Percentiles rank a stretch among this genome's conserved stretches.
Conservation (phyloP, 1,140 invertebrate species). For the Phymorhynchus buccinoides region DNA sequence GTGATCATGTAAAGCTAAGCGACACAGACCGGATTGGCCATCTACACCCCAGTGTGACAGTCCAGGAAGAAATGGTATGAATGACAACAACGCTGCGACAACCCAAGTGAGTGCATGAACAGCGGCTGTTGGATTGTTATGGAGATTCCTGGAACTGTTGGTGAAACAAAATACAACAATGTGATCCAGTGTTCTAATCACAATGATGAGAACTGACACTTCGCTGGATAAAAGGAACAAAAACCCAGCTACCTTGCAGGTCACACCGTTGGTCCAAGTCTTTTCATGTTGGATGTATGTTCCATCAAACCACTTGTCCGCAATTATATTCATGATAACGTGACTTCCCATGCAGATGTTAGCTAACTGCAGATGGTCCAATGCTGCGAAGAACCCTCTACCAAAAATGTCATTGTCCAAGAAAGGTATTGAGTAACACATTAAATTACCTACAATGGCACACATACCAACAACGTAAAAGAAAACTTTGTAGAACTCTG, state of each 20-base stretch:
- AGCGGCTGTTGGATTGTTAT: neutral
- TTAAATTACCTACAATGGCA: slow-evolving; percentile 49
- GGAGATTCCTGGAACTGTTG: neutral
- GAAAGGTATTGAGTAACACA: neutral
- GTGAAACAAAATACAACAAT: neutral
- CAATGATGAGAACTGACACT: neutral
- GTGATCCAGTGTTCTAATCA: neutral
- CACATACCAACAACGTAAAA: slow-evolving; percentile 56
- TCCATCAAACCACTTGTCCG: neutral
- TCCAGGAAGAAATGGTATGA: neutral
- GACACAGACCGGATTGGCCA: neutral
- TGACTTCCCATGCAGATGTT: neutral
- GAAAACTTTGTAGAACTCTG: slow-evolving; percentile 45
- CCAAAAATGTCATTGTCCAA: neutral
- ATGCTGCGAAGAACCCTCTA: neutral
- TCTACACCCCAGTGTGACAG: neutral
- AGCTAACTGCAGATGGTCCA: neutral
- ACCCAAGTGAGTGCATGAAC: neutral
- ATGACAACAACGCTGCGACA: neutral
- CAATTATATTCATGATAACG: neutral
- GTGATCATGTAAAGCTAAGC: neutral
- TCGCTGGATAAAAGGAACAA: neutral
- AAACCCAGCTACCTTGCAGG: neutral
- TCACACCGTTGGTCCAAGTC: neutral
- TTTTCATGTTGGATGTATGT: neutral